Percentiles rank a stretch among this genome's conserved stretches.
phyloP scores from a whole-genome alignment of 1,140 invertebrate species.

The Cyclargus thomasi region DNA sequence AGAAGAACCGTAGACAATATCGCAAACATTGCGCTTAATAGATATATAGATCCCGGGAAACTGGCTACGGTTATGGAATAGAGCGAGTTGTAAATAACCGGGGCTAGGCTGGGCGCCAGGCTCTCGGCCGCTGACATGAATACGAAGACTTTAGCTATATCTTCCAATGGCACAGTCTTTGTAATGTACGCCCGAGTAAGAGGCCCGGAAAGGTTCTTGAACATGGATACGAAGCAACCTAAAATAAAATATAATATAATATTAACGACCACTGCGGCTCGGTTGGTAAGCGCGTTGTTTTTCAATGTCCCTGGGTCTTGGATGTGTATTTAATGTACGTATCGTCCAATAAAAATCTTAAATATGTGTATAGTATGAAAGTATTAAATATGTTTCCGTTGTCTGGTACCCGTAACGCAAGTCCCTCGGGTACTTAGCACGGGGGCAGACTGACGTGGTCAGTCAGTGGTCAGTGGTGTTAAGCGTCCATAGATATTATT shows the following conservation, averaged over 20 bases:
- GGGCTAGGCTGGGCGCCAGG: constrained; percentile 75
- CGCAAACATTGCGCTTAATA: constrained; percentile 69
- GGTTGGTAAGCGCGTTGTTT: too few relatives aligned
- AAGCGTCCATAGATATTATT: too few relatives aligned
- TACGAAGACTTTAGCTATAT: constrained; percentile 81
- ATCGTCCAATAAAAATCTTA: too few relatives aligned
- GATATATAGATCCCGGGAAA: constrained; percentile 75
- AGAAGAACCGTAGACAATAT: constrained; percentile 54
- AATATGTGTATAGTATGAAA: too few relatives aligned
- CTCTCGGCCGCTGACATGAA: constrained; percentile 78
- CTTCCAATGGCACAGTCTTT: constrained; percentile 78
- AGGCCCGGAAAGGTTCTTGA: constrained; percentile 76
- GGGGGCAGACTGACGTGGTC: too few relatives aligned
- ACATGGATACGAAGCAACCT: constrained; percentile 72
- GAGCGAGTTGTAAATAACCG: constrained; percentile 77
- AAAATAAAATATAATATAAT: constrained; percentile 20
- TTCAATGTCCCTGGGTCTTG: too few relatives aligned
- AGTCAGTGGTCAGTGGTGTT: too few relatives aligned
- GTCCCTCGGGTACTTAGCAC: too few relatives aligned
- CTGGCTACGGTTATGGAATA: constrained; percentile 75
- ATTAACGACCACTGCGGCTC: not conserved
- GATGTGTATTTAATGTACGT: too few relatives aligned
- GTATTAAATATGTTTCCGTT: too few relatives aligned
- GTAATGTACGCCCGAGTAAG: constrained; percentile 79
- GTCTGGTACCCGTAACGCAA: too few relatives aligned